Percentiles rank a stretch among this genome's conserved stretches.
These are phyloP conservation scores for Mya arenaria DNA, from an alignment of 1,140 invertebrate species.

Conservation along the genomic window DNA sequence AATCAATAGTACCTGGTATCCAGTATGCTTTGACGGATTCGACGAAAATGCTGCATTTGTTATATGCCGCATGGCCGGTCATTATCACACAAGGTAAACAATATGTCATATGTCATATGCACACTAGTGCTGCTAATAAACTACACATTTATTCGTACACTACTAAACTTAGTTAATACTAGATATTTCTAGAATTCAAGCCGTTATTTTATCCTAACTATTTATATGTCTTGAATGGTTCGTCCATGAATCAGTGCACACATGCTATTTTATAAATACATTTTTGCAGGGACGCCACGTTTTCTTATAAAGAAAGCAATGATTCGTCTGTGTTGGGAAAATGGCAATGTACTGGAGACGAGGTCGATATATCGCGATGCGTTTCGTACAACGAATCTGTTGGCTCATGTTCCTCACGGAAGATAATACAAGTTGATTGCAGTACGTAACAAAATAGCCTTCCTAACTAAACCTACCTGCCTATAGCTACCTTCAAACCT, in stretches of 20 bases:
- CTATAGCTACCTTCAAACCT: too few species aligned
- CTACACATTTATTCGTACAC: too few species aligned
- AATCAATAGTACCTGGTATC: background rate
- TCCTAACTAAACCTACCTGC: too few species aligned
- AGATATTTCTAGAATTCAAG: too few species aligned
- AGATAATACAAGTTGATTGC: background rate
- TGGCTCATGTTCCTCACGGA: background rate
- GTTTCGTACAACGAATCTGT: background rate
- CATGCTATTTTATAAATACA: too few species aligned
- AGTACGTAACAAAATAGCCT: too few species aligned
- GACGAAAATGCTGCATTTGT: background rate
- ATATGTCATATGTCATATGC: too few species aligned
- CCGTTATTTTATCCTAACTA: too few species aligned
- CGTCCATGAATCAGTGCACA: too few species aligned
- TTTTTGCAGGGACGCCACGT: background rate
- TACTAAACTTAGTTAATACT: too few species aligned
- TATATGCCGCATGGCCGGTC: conserved; percentile 20
- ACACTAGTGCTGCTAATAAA: too few species aligned
- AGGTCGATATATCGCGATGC: background rate
- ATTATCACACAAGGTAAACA: conserved; percentile 4
- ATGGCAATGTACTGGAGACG: background rate
- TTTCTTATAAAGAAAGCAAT: background rate
- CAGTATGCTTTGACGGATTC: background rate
- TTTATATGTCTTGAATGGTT: too few species aligned
- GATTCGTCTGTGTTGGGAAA: background rate